Percentiles rank a stretch among this genome's conserved stretches.
These are phyloP conservation scores for Eudasyphora cyanicolor DNA, from an alignment of 2,888 invertebrate species.

Conservation along the genomic window DNA sequence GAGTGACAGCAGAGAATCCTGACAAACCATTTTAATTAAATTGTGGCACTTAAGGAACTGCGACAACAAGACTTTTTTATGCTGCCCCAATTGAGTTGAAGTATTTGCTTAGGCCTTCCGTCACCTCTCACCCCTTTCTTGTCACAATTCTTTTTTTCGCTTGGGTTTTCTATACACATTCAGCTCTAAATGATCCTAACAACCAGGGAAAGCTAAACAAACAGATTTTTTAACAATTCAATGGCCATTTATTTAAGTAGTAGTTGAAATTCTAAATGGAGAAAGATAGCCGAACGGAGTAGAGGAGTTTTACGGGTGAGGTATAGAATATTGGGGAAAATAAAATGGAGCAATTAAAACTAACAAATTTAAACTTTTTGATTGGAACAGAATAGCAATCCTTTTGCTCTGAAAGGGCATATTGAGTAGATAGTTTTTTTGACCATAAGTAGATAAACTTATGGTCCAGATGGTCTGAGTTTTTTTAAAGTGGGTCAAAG, in stretches of 20 bases:
- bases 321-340: not conserved
- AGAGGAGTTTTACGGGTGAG: not conserved
- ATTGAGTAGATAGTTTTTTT: too few species aligned
- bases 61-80: not conserved
- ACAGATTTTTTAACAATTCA: conserved; percentile 64
- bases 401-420: too few species aligned
- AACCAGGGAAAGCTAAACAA: conserved; percentile 41
- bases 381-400: too few species aligned
- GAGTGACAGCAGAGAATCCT: too few species aligned
- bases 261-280: conserved; percentile 34
- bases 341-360: too few species aligned
- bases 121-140: not conserved
- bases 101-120: conserved; percentile 61
- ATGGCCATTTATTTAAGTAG: conserved; percentile 62
- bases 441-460: too few species aligned
- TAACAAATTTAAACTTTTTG: too few species aligned
- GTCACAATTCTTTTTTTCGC: not conserved
- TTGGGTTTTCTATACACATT: not conserved
- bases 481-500: too few species aligned
- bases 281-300: not conserved
- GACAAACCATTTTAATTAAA: conserved; percentile 66
- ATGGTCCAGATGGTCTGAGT: too few species aligned
- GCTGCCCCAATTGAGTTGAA: conserved; percentile 18
- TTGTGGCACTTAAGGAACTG: conserved; percentile 63
- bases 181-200: not conserved